A percentile compares a stretch with the other conserved stretches of the same genome.
These are phyloP conservation scores for Synanthedon tipuliformis DNA, from an alignment of 2,888 invertebrate species.

Conservation along the genomic window DNA sequence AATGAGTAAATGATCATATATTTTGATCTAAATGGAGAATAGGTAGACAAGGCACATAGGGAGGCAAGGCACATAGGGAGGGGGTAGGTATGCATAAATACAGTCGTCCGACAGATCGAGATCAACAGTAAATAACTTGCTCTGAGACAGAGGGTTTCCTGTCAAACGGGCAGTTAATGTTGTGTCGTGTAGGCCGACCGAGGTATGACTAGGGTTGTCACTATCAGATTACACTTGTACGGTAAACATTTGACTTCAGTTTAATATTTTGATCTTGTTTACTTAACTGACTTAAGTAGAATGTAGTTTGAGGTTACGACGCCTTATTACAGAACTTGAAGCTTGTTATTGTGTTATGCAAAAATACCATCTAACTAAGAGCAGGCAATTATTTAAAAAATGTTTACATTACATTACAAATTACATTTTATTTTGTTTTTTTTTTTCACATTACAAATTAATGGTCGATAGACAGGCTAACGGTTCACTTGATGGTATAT, in stretches of 20 bases:
- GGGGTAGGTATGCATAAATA: neutral
- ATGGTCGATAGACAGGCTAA: too few species aligned
- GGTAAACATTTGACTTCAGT: neutral
- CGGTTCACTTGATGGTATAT: neutral
- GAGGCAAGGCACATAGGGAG: neutral
- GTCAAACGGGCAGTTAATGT: constrained; percentile 12
- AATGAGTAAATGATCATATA: too few species aligned
- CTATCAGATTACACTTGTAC: constrained; percentile 11
- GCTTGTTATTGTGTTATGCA: too few species aligned
- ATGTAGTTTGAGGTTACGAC: too few species aligned
- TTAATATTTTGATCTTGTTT: too few species aligned
- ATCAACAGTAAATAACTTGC: constrained; percentile 59
- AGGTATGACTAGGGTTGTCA: constrained; percentile 6
- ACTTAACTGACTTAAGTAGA: too few species aligned
- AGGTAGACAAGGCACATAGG: neutral
- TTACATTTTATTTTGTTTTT: neutral
- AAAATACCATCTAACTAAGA: too few species aligned
- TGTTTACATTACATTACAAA: neutral
- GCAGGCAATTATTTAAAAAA: neutral
- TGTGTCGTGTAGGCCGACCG: neutral
- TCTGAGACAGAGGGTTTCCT: constrained; percentile 56
- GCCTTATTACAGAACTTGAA: too few species aligned
- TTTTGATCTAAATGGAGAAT: too few species aligned
- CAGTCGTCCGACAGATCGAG: constrained; percentile 35
- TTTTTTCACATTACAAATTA: neutral